Evolutionary conservation across 2,113 vertebrate species (phyloP).

Genomic region (Mobula birostris): DNA sequence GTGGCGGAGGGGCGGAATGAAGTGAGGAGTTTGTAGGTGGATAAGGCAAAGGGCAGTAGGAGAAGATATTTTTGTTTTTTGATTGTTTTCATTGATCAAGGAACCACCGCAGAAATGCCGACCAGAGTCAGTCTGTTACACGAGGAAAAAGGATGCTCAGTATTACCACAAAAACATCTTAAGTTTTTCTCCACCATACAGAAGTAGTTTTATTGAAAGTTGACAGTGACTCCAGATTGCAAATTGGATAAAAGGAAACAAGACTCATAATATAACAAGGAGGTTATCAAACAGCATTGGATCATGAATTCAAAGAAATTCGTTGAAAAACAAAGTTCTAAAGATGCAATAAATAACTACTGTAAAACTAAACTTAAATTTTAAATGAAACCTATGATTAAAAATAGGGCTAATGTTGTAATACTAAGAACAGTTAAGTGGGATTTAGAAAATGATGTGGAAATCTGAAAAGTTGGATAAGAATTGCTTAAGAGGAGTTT

Average conservation of each 20-base stretch:
- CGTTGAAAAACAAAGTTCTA: not conserved
- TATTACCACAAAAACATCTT: too few species aligned
- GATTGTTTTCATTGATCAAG: constrained; percentile 37
- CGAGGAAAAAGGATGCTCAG: not conserved
- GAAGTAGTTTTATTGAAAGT: not conserved
- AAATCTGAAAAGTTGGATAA: not conserved
- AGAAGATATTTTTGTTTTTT: too few species aligned
- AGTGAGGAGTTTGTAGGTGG: too few species aligned
- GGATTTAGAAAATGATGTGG: not conserved
- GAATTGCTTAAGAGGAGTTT: not conserved
- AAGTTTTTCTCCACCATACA: not conserved
- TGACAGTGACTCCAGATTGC: too few species aligned
- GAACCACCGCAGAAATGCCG: constrained; percentile 42
- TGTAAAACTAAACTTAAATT: not conserved
- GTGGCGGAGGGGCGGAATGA: too few species aligned
- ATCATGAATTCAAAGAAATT: not conserved
- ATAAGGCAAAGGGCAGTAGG: too few species aligned
- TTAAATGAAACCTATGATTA: not conserved
- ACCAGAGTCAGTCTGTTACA: constrained; percentile 33
- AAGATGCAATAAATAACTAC: not conserved
- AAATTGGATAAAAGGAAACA: not conserved
- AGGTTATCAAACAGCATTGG: not conserved
- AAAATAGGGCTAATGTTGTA: not conserved
- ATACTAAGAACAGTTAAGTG: not conserved
- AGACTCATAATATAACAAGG: not conserved